Evolutionary conservation across 2,888 invertebrate species (phyloP).

Genomic region (Theodoxus fluviatilis): DNA sequence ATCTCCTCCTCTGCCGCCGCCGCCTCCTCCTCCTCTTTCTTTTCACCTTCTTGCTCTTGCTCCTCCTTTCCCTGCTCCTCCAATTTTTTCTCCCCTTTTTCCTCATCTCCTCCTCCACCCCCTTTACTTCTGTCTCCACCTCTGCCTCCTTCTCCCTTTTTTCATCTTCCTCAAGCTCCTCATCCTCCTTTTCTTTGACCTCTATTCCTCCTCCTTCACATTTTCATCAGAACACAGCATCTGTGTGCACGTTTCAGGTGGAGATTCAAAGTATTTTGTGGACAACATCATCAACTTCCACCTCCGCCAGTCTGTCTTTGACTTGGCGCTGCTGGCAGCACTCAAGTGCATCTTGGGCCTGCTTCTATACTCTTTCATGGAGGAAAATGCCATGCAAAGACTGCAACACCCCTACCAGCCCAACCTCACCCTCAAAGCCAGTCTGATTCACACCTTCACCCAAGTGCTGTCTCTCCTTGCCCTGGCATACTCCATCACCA

Average conservation of each 20-base stretch:
- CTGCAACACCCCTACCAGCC: slow-evolving; percentile 44
- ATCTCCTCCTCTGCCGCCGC: background rate
- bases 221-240: too few relatives aligned
- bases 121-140: background rate
- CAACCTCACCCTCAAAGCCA: slow-evolving; percentile 29
- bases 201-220: too few relatives aligned
- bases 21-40: too few relatives aligned
- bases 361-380: slow-evolving; percentile 39
- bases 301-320: slow-evolving; percentile 56
- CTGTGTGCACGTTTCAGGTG: too few relatives aligned
- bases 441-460: slow-evolving; percentile 34
- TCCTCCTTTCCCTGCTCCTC: background rate
- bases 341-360: slow-evolving; percentile 48
- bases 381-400: slow-evolving; percentile 44
- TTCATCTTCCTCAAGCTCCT: background rate
- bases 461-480: slow-evolving; percentile 35
- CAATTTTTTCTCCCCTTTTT: background rate
- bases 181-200: background rate
- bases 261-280: slow-evolving; percentile 54
- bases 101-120: background rate
- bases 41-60: background rate
- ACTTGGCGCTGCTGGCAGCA: slow-evolving; percentile 52
- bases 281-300: slow-evolving; percentile 56
- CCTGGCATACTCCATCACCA: slow-evolving; percentile 38
- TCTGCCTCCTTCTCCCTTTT: background rate